phyloP scores from a whole-genome alignment of 2,888 invertebrate genomes.

The Sabatieria punctata region DNA sequence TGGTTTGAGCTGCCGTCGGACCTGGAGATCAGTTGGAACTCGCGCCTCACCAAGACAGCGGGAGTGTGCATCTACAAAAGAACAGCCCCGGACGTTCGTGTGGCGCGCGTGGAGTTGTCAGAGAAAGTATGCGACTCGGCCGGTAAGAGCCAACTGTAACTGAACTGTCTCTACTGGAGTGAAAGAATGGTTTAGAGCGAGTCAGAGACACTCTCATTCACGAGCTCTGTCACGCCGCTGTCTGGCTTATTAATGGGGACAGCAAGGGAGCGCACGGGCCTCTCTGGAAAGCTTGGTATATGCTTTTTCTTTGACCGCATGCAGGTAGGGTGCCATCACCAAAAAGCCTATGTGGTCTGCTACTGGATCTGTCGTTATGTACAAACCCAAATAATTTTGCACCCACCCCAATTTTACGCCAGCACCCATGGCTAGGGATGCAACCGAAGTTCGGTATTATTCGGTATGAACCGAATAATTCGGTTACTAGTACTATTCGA shows the following conservation, averaged over 20 bases:
- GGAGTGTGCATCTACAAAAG: slow-evolving; percentile 45
- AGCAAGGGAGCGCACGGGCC: slow-evolving; percentile 60
- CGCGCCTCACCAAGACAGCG: slow-evolving; percentile 61
- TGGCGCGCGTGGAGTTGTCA: slow-evolving; percentile 53
- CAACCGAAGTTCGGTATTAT: no score
- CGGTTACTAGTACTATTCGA: no score
- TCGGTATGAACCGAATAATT: no score
- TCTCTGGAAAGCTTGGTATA: slow-evolving; percentile 63
- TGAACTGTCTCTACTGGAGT: no score
- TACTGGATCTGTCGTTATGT: no score
- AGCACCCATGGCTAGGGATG: no score
- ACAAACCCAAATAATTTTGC: no score
- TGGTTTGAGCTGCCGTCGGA: slow-evolving; percentile 50
- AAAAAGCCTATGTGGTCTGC: no score
- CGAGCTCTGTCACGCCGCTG: slow-evolving; percentile 86
- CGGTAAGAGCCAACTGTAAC: slow-evolving; percentile 19
- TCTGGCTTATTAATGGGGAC: slow-evolving; percentile 60
- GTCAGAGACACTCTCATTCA: slow-evolving; percentile 76
- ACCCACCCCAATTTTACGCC: no score
- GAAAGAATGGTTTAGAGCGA: no score
- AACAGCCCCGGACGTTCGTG: slow-evolving; percentile 20
- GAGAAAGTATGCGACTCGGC: slow-evolving; percentile 49
- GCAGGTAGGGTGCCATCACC: no score
- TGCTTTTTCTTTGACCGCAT: no score
- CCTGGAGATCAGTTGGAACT: slow-evolving; percentile 58